phyloP scores from a whole-genome alignment of 35 echinoderm and acorn worm genomes.

The Eucidaris tribuloides region DNA sequence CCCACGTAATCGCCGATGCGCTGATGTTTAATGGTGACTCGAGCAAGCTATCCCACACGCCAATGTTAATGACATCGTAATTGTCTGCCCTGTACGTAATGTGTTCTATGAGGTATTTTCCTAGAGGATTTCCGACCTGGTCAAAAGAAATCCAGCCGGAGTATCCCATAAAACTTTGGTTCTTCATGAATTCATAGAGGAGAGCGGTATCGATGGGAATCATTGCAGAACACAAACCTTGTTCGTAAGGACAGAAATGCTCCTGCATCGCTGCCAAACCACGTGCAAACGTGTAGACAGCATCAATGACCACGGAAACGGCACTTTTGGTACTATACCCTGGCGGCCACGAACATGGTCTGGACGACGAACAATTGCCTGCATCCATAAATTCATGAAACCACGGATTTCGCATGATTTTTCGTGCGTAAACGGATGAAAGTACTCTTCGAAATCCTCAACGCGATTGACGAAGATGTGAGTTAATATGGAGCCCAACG shows the following conservation, averaged over 20 bases:
- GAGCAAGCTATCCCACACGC: conserved; percentile 17
- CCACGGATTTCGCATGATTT: background rate
- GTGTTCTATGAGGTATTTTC: conserved; percentile 15
- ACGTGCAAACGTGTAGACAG: conserved; percentile 17
- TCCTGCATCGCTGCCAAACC: conserved; percentile 10
- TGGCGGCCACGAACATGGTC: background rate
- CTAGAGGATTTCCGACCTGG: background rate
- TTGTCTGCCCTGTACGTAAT: background rate
- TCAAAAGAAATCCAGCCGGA: background rate
- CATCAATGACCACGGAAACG: background rate
- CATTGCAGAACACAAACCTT: background rate
- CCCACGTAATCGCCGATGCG: too few relatives aligned
- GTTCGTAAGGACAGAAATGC: background rate
- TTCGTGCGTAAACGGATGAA: background rate
- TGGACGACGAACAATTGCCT: background rate
- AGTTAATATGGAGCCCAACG: background rate
- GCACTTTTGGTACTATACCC: background rate
- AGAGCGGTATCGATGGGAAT: background rate
- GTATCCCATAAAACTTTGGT: background rate
- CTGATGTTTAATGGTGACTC: background rate
- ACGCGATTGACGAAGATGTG: background rate
- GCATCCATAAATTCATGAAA: too few relatives aligned
- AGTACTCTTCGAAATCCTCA: background rate
- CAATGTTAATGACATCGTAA: background rate
- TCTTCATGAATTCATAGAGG: background rate